These are phyloP conservation scores for Entosphenus tridentatus DNA, from an alignment of 2,113 vertebrate genomes.

Conservation along the genomic window DNA sequence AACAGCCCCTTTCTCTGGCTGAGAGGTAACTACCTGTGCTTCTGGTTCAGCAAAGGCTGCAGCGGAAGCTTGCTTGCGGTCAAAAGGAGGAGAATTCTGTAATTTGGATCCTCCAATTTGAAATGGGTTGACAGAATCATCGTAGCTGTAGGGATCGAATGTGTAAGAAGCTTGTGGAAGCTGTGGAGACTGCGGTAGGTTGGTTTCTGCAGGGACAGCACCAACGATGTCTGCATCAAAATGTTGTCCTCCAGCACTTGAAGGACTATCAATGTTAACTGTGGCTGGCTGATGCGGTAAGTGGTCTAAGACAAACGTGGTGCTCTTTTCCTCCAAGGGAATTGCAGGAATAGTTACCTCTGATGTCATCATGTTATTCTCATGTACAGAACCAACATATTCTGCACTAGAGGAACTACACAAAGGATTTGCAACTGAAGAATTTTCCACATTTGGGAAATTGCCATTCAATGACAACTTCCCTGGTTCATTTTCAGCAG, in stretches of 20 bases:
- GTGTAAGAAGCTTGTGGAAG: slow-evolving; percentile 15
- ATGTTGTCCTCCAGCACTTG: background rate
- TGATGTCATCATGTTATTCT: too few species aligned
- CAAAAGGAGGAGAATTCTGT: slow-evolving; percentile 17
- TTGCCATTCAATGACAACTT: too few species aligned
- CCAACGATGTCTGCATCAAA: slow-evolving; percentile 6
- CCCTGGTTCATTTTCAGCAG: too few species aligned
- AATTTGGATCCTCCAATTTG: slow-evolving; percentile 19
- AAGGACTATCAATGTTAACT: background rate
- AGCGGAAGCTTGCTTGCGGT: background rate
- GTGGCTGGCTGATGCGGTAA: background rate
- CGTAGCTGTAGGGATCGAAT: slow-evolving; percentile 19
- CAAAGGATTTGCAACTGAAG: too few species aligned
- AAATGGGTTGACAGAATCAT: slow-evolving; percentile 19
- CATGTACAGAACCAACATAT: too few species aligned
- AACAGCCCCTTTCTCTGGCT: slow-evolving; percentile 16
- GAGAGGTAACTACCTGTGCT: background rate
- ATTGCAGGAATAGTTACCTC: background rate
- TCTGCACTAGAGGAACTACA: too few species aligned
- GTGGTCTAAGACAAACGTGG: background rate
- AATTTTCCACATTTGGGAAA: too few species aligned
- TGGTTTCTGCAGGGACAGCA: background rate
- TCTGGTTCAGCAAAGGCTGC: slow-evolving; percentile 4
- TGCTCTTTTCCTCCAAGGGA: background rate
- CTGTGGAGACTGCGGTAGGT: slow-evolving; percentile 13